A percentile compares a stretch with the other conserved stretches of the same genome.
Conservation (phyloP, 1,140 invertebrate genomes). For the Drosophila pandora region DNA sequence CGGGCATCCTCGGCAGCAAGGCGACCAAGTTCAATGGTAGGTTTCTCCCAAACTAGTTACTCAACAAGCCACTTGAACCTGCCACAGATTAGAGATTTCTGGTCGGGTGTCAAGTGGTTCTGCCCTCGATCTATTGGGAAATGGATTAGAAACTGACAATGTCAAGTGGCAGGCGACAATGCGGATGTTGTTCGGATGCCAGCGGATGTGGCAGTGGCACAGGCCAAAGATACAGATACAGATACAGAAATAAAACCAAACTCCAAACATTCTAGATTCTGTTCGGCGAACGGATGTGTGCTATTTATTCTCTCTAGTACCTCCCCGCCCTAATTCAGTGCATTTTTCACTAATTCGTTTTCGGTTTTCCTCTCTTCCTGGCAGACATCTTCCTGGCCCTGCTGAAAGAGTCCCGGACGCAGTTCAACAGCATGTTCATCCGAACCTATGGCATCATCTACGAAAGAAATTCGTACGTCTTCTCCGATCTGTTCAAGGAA, state of each 20-base stretch:
- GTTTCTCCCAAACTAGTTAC: constrained; percentile 35
- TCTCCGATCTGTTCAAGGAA: constrained; percentile 95
- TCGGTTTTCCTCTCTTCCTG: constrained; percentile 40
- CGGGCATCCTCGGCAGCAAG: constrained; percentile 83
- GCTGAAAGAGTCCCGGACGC: constrained; percentile 91
- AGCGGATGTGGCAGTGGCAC: constrained; percentile 52
- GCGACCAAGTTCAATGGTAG: constrained; percentile 85
- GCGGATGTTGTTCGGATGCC: constrained; percentile 59
- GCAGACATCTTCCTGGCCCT: constrained; percentile 94
- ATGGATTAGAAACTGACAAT: constrained; percentile 20
- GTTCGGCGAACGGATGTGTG: constrained; percentile 49
- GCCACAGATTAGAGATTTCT: constrained; percentile 45
- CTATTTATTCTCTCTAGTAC: constrained; percentile 14
- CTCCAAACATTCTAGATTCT: constrained; percentile 60
- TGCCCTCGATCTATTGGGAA: constrained; percentile 7
- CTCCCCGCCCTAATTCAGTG: constrained; percentile 6
- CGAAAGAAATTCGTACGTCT: constrained; percentile 96
- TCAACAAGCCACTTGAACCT: constrained; percentile 60
- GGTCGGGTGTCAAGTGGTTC: constrained; percentile 65
- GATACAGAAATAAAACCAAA: constrained; percentile 49
- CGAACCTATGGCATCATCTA: constrained; percentile 97
- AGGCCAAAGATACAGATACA: constrained; percentile 3
- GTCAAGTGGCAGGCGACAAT: constrained; percentile 68
- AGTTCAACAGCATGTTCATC: constrained; percentile 97
- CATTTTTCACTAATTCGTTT: constrained; percentile 32